Evolutionary conservation across 1,140 invertebrate genomes (phyloP).

Genomic region (Magallana gigas): DNA sequence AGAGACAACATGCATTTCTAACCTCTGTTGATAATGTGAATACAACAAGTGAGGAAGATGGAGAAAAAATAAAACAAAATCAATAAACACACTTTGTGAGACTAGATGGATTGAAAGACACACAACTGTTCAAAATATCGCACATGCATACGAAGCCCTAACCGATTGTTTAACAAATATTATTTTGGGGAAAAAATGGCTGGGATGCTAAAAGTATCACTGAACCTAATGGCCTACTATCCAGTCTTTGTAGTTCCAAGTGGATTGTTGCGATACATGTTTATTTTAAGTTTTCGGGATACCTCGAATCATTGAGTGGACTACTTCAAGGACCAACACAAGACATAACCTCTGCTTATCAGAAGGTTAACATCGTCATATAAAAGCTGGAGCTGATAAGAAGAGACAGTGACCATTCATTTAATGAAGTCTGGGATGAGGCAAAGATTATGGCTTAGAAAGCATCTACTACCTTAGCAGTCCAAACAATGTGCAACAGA

Average conservation of each 20-base stretch:
- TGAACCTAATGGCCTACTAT: constrained; percentile 48
- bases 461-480: constrained; percentile 1
- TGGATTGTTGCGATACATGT: constrained; percentile 57
- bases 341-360: constrained; percentile 52
- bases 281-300: constrained; percentile 49
- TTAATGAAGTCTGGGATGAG: not conserved
- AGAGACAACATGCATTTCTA: constrained; percentile 32
- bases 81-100: constrained; percentile 43
- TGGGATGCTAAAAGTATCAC: constrained; percentile 53
- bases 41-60: not conserved
- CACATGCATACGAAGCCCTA: constrained; percentile 49
- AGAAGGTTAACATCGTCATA: constrained; percentile 48
- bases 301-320: constrained; percentile 27
- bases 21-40: constrained; percentile 3
- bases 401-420: constrained; percentile 8
- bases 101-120: constrained; percentile 57
- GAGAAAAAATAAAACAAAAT: constrained; percentile 30
- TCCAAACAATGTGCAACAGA: constrained; percentile 15
- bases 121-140: constrained; percentile 49
- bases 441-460: not conserved
- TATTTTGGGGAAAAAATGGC: not conserved
- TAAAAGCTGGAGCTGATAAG: not conserved
- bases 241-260: constrained; percentile 45
- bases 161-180: constrained; percentile 33
- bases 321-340: constrained; percentile 55